These are phyloP conservation scores for Terebella lapidaria DNA, from an alignment of 2,888 invertebrate species.

Conservation along the genomic window DNA sequence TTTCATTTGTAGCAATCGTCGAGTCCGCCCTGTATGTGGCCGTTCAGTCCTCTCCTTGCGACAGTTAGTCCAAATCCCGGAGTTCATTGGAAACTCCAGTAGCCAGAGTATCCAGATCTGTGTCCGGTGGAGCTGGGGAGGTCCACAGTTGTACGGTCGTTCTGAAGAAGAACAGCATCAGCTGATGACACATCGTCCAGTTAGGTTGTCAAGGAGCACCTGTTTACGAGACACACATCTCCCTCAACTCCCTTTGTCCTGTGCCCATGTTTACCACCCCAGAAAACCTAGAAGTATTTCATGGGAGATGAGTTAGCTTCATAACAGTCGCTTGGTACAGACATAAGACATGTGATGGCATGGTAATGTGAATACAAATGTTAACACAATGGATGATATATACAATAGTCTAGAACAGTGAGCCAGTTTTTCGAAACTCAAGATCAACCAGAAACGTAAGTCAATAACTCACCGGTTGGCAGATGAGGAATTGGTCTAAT, in stretches of 20 bases:
- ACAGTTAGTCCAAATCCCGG: conserved; percentile 55
- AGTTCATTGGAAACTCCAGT: conserved; percentile 93
- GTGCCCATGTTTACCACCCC: background rate
- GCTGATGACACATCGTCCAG: background rate
- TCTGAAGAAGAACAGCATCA: background rate
- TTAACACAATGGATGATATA: background rate
- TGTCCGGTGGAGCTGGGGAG: conserved; percentile 3
- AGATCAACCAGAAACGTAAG: too few species aligned
- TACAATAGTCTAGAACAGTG: too few species aligned
- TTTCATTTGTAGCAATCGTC: conserved; percentile 86
- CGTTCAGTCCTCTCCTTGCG: conserved; percentile 77
- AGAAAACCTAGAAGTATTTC: background rate
- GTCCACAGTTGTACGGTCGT: background rate
- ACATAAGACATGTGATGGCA: background rate
- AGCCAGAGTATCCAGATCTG: conserved; percentile 81
- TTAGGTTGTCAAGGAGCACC: background rate
- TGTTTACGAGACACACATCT: background rate
- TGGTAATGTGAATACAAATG: background rate
- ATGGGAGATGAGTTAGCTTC: background rate
- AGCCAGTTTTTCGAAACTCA: too few species aligned
- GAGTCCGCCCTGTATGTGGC: conserved; percentile 92
- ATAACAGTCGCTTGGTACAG: background rate
- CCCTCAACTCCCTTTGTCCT: background rate
- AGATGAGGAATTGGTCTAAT: too few species aligned
- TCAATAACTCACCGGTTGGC: too few species aligned